Base-by-base conservation (phyloP, 2,888 invertebrate species). In the Alviniconcha strummeri region DNA sequence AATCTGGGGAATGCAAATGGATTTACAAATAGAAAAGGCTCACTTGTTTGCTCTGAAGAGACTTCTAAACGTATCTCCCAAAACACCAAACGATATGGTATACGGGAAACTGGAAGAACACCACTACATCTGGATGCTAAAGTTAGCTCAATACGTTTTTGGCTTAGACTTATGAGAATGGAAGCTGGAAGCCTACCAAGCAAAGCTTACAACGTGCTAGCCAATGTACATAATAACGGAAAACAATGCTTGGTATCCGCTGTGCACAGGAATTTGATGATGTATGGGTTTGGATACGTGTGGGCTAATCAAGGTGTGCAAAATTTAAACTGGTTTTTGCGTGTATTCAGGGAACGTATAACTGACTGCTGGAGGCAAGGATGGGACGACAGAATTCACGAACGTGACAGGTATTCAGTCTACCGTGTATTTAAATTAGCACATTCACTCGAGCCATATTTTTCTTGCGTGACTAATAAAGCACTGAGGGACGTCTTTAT, bases 71-170 rank as follows among this genome's bases (percentile, higher is more conserved):
- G 79, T 67, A 13, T 67, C 52, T 60, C 36, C 54, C 52, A 8
- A 52, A 67, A 80, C 36, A 19, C 79, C 79, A 60, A 80, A 67
- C 17, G 9, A 54, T 60, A 80, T 80, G 19, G 77, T 56, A 8
- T 57, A 77, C 56, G n/a, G 77, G 77, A 77, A n/a, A 77, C 56
- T 7, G 77, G 77, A 17, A 55, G 56, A 13, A 57, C 8, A 17
- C 56, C 56, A 9, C 2, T 77, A n/a, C 5, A 15, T 15, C n/a
- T 77, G 9, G 19, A 56, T n/a, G 56, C 4, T 6, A 56, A 55
- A 13, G 57, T 57, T 15, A 56, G n/a, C n/a, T n/a, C 17, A 17
- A 57, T 80, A 15, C 64, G 9, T 60, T 36, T 36, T 36, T 36
- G 36, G 36, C 36, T 36, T 36, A 36, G 36, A 36, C 67, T 67